Evolutionary conservation across 1,140 invertebrate genomes (phyloP), one percentile per base, ranked within the genome.

Genomic region (Rhyzopertha dominica): DNA sequence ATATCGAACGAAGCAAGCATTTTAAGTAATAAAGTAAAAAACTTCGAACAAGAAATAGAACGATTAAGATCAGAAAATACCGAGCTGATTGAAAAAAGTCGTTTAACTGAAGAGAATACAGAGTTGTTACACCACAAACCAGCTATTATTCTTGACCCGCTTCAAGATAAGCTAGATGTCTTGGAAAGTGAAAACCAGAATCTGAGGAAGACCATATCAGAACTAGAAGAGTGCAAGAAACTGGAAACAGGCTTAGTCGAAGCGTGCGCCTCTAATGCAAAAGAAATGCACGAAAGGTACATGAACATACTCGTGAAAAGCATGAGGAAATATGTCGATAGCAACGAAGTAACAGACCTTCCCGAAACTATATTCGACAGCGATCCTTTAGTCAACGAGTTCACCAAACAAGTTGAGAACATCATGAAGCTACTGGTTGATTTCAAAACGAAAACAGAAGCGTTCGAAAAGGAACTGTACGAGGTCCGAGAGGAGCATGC

Each of bases 321-420:
- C 19, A 69, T 73, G 19, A 71, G 72, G 49, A 71, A 71, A 52
- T 74, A 72, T 50, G 62, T 70, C 16, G 69, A 69, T 51, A 72
- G 67, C 56, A 65, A 69, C 41, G 51, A 68, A 44, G 66, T 67
- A 23, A 56, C 65, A 9, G 70, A 75, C 44, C 66, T 73, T 43
- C 63, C 68, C 2, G 0, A 54, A 51, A 29, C 43, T 53, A 3
- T 47, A 58, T 26, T 28, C 55, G 4, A 59, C 56, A 39, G 59
- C 46, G 53, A 65, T 10, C 30, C 61, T 12, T 47, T 49, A 18
- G 9, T 49, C 18, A 24, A 10, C 30, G 54, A 44, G 17, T 52
- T 59, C 1, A 57, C 53, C 13, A 57, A 62, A 29, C 55, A 54
- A 23, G 48, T 71, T 32, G 65, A 72, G 26, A 58, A 60, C 7